These are phyloP conservation scores for Dasysyrphus tricinctus DNA, from an alignment of 2,888 invertebrate species.

Conservation along the genomic window DNA sequence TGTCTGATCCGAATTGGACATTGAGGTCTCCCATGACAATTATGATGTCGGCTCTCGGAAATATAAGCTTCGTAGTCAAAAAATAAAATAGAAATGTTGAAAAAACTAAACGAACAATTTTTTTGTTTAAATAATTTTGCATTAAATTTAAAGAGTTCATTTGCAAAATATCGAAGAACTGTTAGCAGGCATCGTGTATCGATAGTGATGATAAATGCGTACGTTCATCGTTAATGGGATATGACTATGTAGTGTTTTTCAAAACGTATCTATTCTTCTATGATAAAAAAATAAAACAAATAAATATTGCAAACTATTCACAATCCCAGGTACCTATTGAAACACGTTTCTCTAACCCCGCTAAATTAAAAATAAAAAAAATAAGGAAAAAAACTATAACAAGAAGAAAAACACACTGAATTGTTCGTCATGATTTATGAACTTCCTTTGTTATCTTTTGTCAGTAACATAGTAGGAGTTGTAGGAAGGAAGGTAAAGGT, in stretches of 20 bases:
- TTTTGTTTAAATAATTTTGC: too few relatives aligned
- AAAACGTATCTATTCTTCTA: neutral
- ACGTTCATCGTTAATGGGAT: too few relatives aligned
- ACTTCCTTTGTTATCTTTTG: conserved; percentile 63
- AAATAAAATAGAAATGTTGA: too few relatives aligned
- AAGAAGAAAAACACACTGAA: conserved; percentile 45
- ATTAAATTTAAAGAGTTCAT: too few relatives aligned
- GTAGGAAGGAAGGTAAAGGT: conserved; percentile 24
- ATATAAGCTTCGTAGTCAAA: too few relatives aligned
- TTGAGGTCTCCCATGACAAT: too few relatives aligned
- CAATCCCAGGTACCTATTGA: conserved; percentile 2
- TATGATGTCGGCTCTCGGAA: too few relatives aligned
- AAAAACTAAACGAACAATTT: too few relatives aligned
- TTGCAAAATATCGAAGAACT: too few relatives aligned
- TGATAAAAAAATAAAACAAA: conserved; percentile 1
- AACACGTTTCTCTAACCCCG: conserved; percentile 3
- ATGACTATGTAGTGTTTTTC: neutral
- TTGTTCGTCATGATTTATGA: conserved; percentile 68
- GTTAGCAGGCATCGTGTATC: too few relatives aligned
- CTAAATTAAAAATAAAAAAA: conserved; percentile 1
- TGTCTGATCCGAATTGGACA: too few relatives aligned
- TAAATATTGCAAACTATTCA: conserved; percentile 30
- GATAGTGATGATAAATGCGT: neutral
- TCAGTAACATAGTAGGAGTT: conserved; percentile 31
- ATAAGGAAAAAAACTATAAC: neutral